These are phyloP conservation scores for Empidonax traillii DNA, from an alignment of 2,113 vertebrate genomes.

Conservation along the genomic window DNA sequence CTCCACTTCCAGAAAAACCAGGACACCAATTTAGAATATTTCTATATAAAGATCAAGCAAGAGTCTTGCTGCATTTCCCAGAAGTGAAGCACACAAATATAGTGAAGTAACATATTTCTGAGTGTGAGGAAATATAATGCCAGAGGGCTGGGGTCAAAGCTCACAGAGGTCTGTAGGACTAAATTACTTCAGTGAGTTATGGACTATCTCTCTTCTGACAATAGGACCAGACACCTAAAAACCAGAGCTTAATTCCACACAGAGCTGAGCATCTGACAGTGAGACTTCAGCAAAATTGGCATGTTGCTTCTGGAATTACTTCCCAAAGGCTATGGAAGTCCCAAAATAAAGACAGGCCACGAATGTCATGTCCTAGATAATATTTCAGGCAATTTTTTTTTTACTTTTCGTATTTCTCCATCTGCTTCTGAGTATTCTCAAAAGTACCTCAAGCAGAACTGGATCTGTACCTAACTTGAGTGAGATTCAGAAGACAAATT, in stretches of 20 bases:
- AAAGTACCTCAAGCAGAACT: not conserved
- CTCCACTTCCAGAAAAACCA: not conserved
- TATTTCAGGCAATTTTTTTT: not conserved
- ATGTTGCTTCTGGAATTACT: not conserved
- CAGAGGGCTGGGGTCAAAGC: constrained; percentile 30
- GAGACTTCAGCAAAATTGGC: constrained; percentile 1
- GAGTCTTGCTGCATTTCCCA: constrained; percentile 22
- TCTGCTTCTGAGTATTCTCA: not conserved
- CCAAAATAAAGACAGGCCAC: not conserved
- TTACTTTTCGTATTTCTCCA: not conserved
- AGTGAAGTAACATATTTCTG: not conserved
- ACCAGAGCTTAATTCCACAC: not conserved
- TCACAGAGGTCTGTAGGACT: not conserved
- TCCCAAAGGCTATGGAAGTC: not conserved
- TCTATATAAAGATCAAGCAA: not conserved
- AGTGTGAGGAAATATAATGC: not conserved
- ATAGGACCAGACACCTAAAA: not conserved
- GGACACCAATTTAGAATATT: not conserved
- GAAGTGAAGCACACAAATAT: not conserved
- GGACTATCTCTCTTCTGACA: not conserved
- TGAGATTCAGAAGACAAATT: not conserved
- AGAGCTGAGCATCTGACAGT: not conserved
- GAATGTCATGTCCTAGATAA: constrained; percentile 9
- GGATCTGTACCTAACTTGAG: not conserved
- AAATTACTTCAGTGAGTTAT: not conserved